phyloP scores from a whole-genome alignment of 2,113 vertebrate species.

The Grammomys surdaster region DNA sequence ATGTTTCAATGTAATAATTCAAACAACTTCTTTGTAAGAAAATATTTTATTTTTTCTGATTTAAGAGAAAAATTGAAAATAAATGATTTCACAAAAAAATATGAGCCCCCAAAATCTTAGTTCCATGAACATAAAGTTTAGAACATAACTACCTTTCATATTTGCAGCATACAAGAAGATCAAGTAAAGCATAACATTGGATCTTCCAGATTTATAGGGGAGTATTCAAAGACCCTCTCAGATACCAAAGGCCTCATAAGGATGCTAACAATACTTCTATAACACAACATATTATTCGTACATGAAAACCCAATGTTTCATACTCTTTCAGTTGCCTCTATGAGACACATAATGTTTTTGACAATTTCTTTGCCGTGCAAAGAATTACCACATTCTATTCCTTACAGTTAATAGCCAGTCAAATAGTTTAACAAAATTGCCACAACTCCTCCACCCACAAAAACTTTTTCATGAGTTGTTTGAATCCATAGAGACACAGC shows the following conservation, averaged over 20 bases:
- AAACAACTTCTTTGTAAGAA: background rate
- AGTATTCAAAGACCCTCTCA: background rate
- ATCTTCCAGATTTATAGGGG: background rate
- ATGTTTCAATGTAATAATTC: background rate
- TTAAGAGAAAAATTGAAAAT: background rate
- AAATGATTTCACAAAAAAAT: constrained; percentile 30
- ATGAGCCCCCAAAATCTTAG: background rate
- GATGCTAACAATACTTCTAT: background rate
- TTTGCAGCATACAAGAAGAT: background rate
- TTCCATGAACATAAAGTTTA: background rate
- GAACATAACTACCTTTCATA: background rate
- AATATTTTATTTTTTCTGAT: background rate
- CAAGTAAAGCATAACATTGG: background rate
- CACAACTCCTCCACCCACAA: background rate
- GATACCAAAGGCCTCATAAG: background rate
- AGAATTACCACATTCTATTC: too few species aligned
- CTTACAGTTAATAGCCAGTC: too few species aligned
- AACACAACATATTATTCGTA: background rate
- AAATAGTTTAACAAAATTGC: background rate
- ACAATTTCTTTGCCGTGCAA: background rate
- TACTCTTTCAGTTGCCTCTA: background rate
- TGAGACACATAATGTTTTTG: background rate
- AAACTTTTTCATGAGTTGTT: background rate
- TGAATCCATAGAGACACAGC: background rate
- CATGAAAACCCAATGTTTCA: accelerated